phyloP scores from a whole-genome alignment of 2,113 vertebrate species.

The Urocitellus parryii region DNA sequence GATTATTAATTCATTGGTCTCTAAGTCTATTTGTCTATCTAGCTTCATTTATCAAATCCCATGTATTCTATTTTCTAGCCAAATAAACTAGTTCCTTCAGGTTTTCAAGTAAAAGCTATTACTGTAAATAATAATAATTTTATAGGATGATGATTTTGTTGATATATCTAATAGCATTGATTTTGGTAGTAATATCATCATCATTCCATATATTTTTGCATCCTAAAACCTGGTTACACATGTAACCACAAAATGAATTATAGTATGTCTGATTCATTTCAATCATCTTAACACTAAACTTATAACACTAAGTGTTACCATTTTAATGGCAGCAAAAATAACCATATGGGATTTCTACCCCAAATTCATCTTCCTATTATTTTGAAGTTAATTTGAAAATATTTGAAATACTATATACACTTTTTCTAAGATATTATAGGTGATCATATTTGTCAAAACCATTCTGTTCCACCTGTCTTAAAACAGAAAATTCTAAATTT shows the following conservation, averaged over 20 bases:
- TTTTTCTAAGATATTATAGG: not conserved
- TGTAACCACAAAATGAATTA: constrained; percentile 8
- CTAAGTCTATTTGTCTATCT: not conserved
- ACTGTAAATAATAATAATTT: not conserved
- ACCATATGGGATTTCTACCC: not conserved
- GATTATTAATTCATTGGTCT: not conserved
- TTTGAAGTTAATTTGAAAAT: not conserved
- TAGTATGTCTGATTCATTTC: not conserved
- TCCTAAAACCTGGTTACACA: not conserved
- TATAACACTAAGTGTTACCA: not conserved
- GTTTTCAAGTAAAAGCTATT: constrained; percentile 9
- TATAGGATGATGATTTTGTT: not conserved
- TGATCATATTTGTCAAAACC: not conserved
- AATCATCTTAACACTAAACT: not conserved
- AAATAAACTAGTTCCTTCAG: not conserved
- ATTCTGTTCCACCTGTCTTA: not conserved
- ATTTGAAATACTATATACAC: not conserved
- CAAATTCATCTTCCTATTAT: not conserved
- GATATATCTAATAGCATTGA: not conserved
- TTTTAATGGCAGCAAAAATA: not conserved
- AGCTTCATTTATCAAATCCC: not conserved
- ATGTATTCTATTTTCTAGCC: not conserved
- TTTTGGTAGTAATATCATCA: not conserved
- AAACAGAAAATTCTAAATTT: not conserved
- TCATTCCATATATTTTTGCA: not conserved